These are phyloP conservation scores for Apus apus DNA, from an alignment of 2,113 vertebrate genomes.

Conservation along the genomic window DNA sequence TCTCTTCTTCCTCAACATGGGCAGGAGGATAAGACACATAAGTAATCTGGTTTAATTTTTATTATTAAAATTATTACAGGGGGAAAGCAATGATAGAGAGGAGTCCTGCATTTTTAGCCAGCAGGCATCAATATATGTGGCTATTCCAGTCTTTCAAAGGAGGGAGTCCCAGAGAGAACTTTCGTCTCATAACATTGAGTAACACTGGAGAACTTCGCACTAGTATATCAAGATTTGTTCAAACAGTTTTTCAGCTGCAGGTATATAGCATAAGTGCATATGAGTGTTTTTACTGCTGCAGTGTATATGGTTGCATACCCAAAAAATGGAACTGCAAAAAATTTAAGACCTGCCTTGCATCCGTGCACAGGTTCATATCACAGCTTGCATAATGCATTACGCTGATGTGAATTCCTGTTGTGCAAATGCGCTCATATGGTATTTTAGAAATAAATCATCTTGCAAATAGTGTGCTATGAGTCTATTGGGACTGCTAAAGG, in stretches of 20 bases:
- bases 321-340: background rate
- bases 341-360: background rate
- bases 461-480: background rate
- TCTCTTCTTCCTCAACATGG: background rate
- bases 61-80: background rate
- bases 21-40: background rate
- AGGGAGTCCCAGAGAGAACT: background rate
- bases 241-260: background rate
- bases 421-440: background rate
- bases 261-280: background rate
- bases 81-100: background rate
- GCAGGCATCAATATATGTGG: background rate
- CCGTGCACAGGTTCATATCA: rapidly evolving
- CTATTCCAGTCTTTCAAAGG: rapidly evolving
- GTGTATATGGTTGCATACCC: background rate
- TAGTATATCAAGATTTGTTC: background rate
- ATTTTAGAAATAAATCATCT: conserved; percentile 20
- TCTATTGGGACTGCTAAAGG: background rate
- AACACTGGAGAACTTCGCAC: background rate
- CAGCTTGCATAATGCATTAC: background rate
- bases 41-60: conserved; percentile 3
- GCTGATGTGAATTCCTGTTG: background rate
- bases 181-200: background rate
- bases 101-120: background rate
- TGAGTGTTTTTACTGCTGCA: background rate